Percentiles rank a stretch among this genome's conserved stretches.
Conservation (phyloP, 2,113 vertebrate species). For the Emberiza fucata region DNA sequence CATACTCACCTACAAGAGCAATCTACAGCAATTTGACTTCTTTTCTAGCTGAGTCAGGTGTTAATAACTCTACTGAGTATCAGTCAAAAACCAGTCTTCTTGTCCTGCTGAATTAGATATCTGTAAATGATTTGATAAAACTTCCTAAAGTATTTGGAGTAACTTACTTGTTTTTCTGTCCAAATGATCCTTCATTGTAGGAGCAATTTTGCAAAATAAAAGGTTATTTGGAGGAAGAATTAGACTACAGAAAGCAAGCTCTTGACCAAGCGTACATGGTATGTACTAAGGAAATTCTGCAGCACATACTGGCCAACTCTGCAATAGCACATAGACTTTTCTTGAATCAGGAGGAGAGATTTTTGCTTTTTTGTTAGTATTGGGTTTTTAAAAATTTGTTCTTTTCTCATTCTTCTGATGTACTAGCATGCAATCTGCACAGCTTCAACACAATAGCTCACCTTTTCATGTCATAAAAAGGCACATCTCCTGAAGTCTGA, state of each 20-base stretch:
- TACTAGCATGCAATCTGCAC: background rate
- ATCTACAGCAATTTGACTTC: background rate
- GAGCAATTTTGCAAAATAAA: conserved; percentile 99
- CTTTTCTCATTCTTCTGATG: background rate
- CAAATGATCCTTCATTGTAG: conserved; percentile 68
- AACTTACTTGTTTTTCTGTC: conserved; percentile 28
- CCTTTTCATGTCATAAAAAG: background rate
- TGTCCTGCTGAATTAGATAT: background rate
- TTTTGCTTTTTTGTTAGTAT: background rate
- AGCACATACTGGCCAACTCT: background rate
- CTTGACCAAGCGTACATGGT: conserved; percentile 98
- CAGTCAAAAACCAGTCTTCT: background rate
- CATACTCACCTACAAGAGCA: background rate
- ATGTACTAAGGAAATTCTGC: conserved; percentile 24
- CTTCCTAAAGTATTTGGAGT: background rate
- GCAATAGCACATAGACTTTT: background rate
- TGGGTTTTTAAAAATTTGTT: accelerated
- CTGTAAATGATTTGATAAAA: background rate
- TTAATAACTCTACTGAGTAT: background rate
- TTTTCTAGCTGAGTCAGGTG: background rate
- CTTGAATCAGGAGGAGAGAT: background rate
- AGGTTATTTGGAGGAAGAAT: conserved; percentile 95
- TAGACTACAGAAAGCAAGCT: conserved; percentile 97
- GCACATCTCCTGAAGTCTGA: background rate
- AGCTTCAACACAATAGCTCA: background rate